A percentile compares a stretch with the other conserved stretches of the same genome.
Conservation (phyloP, 2,797 vertebrate species). For the Tinamus major region DNA sequence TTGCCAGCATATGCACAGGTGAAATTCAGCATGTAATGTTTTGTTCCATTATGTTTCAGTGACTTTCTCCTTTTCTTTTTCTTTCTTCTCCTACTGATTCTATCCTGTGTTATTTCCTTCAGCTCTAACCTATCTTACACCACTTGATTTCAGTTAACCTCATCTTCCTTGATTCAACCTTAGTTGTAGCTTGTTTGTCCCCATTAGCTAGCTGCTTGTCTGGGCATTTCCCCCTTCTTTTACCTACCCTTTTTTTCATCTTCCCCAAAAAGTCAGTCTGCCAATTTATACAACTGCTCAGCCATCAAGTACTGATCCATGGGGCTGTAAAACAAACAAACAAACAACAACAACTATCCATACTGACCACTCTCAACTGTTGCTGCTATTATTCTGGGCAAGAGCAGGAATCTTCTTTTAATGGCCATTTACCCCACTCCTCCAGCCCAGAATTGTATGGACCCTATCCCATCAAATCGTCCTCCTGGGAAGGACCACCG, state of each 20-base stretch:
- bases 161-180: slow-evolving; percentile 21
- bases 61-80: slow-evolving; percentile 70
- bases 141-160: slow-evolving; percentile 31
- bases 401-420: slow-evolving; percentile 68
- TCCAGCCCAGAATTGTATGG: slow-evolving; percentile 56
- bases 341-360: slow-evolving; percentile 50
- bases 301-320: slow-evolving; percentile 43
- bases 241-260: not conserved
- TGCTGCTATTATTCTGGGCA: slow-evolving; percentile 46
- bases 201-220: slow-evolving; percentile 11
- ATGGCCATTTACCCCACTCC: slow-evolving; percentile 48
- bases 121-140: slow-evolving; percentile 2
- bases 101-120: slow-evolving; percentile 62
- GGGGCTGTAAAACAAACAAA: slow-evolving; percentile 37
- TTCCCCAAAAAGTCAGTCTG: slow-evolving; percentile 45
- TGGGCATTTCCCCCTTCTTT: slow-evolving; percentile 17
- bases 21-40: slow-evolving; percentile 54
- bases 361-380: slow-evolving; percentile 42
- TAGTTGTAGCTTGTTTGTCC: slow-evolving; percentile 20
- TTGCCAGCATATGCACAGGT: not conserved
- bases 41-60: slow-evolving; percentile 51
- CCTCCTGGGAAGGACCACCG: slow-evolving; percentile 47
- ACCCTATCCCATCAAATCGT: slow-evolving; percentile 33
- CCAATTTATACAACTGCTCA: slow-evolving; percentile 8
- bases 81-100: slow-evolving; percentile 56